Conservation (phyloP, 2,888 invertebrate species). For the Protonemura montana region DNA sequence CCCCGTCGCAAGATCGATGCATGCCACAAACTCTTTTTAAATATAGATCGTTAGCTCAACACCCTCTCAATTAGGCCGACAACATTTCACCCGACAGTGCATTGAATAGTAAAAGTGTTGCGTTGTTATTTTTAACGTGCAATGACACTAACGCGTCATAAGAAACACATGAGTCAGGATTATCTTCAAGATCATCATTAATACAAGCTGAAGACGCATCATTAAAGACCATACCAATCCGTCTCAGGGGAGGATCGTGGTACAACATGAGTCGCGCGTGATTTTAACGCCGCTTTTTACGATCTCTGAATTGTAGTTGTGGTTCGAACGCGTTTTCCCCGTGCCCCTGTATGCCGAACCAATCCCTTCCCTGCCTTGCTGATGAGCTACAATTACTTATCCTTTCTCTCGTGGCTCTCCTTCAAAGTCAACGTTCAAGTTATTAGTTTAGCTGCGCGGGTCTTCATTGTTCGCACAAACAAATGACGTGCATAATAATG, state of each 20-base stretch:
- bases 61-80: conserved; percentile 41
- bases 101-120: not conserved
- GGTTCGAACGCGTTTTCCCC: not conserved
- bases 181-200: not conserved
- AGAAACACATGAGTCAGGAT: not conserved
- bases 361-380: not conserved
- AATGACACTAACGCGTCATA: not conserved
- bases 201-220: not conserved
- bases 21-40: conserved; percentile 18
- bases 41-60: conserved; percentile 41
- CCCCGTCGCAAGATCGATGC: not conserved
- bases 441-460: conserved; percentile 21
- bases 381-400: not conserved
- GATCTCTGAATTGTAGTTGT: not conserved
- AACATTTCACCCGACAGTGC: not conserved
- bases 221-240: not conserved
- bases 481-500: conserved; percentile 18
- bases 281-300: not conserved
- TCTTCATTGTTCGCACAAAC: not conserved
- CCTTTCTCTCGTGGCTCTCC: not conserved
- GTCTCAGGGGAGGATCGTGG: not conserved
- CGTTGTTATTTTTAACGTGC: not conserved
- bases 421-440: not conserved
- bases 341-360: not conserved
- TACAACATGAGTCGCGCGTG: not conserved